Percentiles rank a stretch among this genome's conserved stretches.
Evolutionary conservation across 2,113 vertebrate species (phyloP).

Genomic region (Daphoenositta chrysoptera): DNA sequence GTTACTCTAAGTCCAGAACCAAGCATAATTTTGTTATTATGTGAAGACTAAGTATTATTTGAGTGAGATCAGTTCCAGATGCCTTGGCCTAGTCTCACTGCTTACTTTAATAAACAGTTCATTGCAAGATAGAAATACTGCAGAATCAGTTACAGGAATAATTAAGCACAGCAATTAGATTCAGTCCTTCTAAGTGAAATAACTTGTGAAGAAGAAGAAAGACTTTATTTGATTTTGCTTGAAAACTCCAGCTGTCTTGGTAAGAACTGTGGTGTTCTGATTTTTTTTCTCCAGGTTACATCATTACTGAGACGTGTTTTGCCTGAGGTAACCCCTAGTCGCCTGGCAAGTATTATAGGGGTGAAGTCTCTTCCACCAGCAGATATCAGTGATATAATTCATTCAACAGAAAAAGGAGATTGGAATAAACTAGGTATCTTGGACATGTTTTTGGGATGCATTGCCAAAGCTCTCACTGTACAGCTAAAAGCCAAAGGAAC

Average conservation of each 20-base stretch:
- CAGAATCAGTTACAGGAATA: neutral
- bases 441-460: slow-evolving; percentile 98
- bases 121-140: neutral
- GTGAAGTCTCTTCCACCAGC: slow-evolving; percentile 96
- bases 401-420: slow-evolving; percentile 97
- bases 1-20: neutral
- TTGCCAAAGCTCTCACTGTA: slow-evolving; percentile 97
- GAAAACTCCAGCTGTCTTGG: neutral
- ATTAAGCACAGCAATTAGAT: neutral
- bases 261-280: neutral
- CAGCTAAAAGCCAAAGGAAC: slow-evolving; percentile 99
- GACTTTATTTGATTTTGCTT: neutral
- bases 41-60: neutral
- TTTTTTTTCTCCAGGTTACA: slow-evolving; percentile 81
- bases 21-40: neutral
- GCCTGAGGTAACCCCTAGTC: slow-evolving; percentile 92
- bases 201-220: neutral
- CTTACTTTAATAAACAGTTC: neutral
- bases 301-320: slow-evolving; percentile 93
- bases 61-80: neutral
- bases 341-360: slow-evolving; percentile 95
- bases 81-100: neutral
- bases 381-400: slow-evolving; percentile 98
- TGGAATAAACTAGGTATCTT: slow-evolving; percentile 97
- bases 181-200: neutral